phyloP scores from a whole-genome alignment of 2,113 vertebrate species.

The Psittacula cyanocephala region DNA sequence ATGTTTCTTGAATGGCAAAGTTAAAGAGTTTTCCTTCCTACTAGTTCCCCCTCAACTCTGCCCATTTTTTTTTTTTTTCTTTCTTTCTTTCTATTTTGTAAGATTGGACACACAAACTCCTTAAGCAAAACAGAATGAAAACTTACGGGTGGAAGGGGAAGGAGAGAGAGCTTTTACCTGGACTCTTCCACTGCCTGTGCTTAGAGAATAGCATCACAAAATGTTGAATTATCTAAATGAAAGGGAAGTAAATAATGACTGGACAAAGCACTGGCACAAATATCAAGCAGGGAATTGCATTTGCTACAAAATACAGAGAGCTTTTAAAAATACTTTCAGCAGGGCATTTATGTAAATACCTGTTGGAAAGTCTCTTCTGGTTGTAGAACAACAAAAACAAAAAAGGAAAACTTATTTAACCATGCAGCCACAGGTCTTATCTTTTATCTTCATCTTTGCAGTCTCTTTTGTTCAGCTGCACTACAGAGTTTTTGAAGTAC shows the following conservation, averaged over 20 bases:
- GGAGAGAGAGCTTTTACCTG: background rate
- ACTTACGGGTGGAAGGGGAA: background rate
- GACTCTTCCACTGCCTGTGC: background rate
- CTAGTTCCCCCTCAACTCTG: background rate
- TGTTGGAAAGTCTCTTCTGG: background rate
- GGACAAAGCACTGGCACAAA: background rate
- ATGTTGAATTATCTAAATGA: background rate
- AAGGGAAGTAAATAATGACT: background rate
- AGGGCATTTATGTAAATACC: background rate
- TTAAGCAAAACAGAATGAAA: background rate
- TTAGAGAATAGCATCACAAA: background rate
- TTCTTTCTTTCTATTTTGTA: background rate
- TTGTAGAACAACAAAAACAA: background rate
- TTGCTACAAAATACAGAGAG: background rate
- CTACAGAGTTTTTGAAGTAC: background rate
- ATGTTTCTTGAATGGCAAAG: background rate
- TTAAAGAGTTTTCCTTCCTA: background rate
- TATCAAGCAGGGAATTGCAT: background rate
- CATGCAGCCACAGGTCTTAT: background rate
- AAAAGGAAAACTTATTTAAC: background rate
- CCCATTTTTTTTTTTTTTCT: fast-evolving
- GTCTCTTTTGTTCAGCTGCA: background rate
- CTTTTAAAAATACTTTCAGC: background rate
- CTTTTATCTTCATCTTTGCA: background rate
- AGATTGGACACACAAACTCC: background rate